phyloP scores from a whole-genome alignment of 2,888 invertebrate species.

The Autographa gamma region DNA sequence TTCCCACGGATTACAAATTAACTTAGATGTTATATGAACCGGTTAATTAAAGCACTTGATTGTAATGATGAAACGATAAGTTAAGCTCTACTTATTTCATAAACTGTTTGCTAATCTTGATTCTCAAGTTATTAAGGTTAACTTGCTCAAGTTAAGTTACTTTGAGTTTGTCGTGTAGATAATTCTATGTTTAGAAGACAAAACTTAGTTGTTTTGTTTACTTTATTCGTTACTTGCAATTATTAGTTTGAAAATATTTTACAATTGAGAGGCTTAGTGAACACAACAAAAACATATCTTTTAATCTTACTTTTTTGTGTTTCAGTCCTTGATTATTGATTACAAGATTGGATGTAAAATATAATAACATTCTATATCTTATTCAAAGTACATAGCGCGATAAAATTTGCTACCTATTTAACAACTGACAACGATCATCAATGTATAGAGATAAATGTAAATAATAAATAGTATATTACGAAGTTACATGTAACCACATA shows the following conservation, averaged over 20 bases:
- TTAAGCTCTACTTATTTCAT: conserved; percentile 5
- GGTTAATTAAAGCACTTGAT: conserved; percentile 7
- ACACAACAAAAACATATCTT: no score
- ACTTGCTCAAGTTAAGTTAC: not conserved
- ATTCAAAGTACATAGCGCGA: no score
- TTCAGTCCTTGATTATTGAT: no score
- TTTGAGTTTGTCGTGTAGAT: not conserved
- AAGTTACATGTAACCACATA: not conserved
- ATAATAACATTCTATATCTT: no score
- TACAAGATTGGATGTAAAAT: no score
- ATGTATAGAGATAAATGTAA: not conserved
- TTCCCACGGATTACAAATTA: conserved; percentile 24
- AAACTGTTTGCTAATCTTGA: not conserved
- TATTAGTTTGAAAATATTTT: no score
- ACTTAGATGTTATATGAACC: conserved; percentile 18
- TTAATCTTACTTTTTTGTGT: no score
- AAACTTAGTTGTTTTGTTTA: no score
- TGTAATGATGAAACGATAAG: conserved; percentile 2
- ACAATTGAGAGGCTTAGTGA: no score
- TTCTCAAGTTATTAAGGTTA: not conserved
- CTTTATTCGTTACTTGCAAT: no score
- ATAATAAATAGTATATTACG: not conserved
- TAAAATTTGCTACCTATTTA: no score
- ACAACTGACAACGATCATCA: not conserved
- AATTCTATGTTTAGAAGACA: no score